Percentiles rank a stretch among this genome's conserved stretches.
Conservation (phyloP, 2,113 vertebrate species). For the Neotoma lepida region DNA sequence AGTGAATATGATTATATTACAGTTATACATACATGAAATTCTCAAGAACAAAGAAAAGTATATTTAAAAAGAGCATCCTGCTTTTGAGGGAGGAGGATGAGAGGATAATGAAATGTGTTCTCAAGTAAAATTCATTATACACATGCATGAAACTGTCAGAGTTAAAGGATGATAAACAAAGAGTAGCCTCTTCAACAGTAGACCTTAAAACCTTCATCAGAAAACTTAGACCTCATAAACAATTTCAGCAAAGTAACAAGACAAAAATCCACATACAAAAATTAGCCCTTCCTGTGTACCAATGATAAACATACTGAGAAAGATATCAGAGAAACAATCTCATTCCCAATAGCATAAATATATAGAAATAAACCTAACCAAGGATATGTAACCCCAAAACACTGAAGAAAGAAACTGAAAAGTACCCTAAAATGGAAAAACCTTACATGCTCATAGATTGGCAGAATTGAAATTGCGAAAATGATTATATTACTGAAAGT, state of each 20-base stretch:
- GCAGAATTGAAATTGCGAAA: not conserved
- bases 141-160: not conserved
- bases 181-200: not conserved
- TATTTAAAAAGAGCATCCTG: not conserved
- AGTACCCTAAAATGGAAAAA: not conserved
- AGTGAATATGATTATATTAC: not conserved
- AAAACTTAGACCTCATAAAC: not conserved
- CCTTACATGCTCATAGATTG: not conserved
- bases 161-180: not conserved
- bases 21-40: not conserved
- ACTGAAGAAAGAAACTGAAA: not conserved
- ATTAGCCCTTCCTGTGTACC: not conserved
- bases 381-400: not conserved
- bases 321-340: not conserved
- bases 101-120: not conserved
- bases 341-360: not conserved
- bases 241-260: not conserved
- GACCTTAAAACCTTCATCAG: not conserved
- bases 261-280: not conserved
- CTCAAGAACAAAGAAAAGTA: not conserved
- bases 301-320: not conserved
- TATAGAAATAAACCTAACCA: not conserved
- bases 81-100: not conserved
- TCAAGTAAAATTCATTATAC: not conserved
- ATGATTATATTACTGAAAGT: not conserved